Conservation (phyloP, 2,888 invertebrate genomes). For the Synergus japonicus region DNA sequence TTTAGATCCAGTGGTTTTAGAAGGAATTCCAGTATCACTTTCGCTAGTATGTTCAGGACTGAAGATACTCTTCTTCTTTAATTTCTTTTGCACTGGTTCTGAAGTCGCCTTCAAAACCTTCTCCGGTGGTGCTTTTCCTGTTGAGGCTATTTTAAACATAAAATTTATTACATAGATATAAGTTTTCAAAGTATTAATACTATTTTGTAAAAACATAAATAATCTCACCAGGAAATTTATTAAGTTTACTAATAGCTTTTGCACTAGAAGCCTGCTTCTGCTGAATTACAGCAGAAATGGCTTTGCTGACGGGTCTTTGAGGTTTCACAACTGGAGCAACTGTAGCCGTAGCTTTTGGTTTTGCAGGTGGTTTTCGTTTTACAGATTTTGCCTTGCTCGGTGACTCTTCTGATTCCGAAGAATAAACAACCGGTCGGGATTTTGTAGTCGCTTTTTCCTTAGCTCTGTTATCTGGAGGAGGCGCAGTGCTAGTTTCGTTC, state of each 20-base stretch:
- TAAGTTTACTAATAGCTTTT: slow-evolving; percentile 70
- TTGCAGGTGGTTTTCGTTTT: slow-evolving; percentile 80
- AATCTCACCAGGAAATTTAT: slow-evolving; percentile 67
- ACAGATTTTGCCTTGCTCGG: slow-evolving; percentile 72
- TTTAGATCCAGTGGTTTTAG: slow-evolving; percentile 77
- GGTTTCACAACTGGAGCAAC: slow-evolving; percentile 80
- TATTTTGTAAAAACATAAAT: not conserved
- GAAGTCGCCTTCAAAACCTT: slow-evolving; percentile 61
- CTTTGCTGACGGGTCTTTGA: slow-evolving; percentile 78
- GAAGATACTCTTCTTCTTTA: slow-evolving; percentile 88
- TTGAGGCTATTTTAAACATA: slow-evolving; percentile 48
- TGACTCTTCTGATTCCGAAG: slow-evolving; percentile 74
- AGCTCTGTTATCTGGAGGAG: slow-evolving; percentile 65
- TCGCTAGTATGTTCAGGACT: slow-evolving; percentile 89
- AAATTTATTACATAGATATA: slow-evolving; percentile 32
- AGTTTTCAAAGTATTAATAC: not conserved
- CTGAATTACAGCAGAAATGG: slow-evolving; percentile 61
- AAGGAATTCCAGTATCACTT: slow-evolving; percentile 78
- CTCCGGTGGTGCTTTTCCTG: slow-evolving; percentile 59
- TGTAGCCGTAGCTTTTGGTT: slow-evolving; percentile 83
- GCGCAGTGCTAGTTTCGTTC: slow-evolving; percentile 59
- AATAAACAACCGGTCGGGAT: slow-evolving; percentile 68
- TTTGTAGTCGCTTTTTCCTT: slow-evolving; percentile 69
- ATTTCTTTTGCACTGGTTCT: slow-evolving; percentile 74
- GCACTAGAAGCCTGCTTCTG: slow-evolving; percentile 68